Evolutionary conservation across 2,113 vertebrate species (phyloP).

Genomic region (Struthio camelus): DNA sequence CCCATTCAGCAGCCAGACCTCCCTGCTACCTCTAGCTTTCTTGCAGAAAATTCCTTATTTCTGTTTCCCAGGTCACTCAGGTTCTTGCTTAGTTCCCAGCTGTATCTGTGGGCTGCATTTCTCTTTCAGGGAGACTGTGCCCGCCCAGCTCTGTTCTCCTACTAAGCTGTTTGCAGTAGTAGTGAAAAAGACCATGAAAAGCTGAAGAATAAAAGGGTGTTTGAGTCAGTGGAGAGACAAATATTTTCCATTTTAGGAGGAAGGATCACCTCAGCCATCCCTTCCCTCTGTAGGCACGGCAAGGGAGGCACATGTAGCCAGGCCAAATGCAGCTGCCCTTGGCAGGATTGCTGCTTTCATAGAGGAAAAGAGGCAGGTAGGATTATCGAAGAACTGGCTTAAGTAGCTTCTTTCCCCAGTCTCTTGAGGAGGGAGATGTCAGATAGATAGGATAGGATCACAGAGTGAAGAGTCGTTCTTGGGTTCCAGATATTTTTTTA

Average conservation of each 20-base stretch:
- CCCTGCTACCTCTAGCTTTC: background rate
- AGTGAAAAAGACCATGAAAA: background rate
- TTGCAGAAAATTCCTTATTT: background rate
- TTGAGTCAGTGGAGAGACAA: background rate
- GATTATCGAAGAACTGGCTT: background rate
- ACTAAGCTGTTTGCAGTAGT: background rate
- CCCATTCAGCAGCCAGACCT: background rate
- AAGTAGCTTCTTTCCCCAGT: background rate
- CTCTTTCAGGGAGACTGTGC: background rate
- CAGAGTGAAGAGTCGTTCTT: background rate
- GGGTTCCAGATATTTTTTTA: background rate
- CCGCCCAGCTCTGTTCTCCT: background rate
- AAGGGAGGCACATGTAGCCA: background rate
- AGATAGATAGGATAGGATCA: background rate
- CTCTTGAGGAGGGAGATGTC: background rate
- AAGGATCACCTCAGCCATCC: background rate
- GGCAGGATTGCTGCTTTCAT: background rate
- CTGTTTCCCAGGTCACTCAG: background rate
- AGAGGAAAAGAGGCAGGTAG: background rate
- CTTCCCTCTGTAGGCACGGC: background rate
- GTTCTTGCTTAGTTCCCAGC: background rate
- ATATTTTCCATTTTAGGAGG: background rate
- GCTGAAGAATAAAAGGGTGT: background rate
- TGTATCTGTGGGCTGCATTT: accelerated
- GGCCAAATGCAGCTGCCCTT: background rate